Conservation (phyloP, 64 coral and sea anemone genomes). For the Stichodactyla helianthus region DNA sequence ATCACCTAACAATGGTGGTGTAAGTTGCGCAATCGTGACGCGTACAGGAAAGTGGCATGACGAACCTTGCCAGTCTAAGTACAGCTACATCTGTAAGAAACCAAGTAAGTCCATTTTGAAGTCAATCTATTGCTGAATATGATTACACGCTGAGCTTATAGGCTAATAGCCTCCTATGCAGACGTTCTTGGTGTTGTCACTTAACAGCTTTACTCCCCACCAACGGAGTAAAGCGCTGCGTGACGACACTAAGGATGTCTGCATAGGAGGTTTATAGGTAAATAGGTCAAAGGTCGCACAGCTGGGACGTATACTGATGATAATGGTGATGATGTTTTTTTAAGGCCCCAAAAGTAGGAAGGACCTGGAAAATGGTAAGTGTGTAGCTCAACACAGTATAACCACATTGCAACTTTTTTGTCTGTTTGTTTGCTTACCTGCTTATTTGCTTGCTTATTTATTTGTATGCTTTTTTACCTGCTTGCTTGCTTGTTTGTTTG, state of each 20-base stretch:
- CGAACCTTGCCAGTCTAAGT: conserved; percentile 74
- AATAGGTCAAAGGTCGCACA: too few relatives aligned
- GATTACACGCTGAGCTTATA: too few relatives aligned
- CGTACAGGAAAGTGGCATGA: conserved; percentile 83
- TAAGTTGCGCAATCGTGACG: conserved; percentile 88
- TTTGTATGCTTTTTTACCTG: too few relatives aligned
- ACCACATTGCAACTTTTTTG: neutral
- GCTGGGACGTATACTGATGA: neutral
- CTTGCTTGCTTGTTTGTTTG: too few relatives aligned
- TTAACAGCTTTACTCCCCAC: too few relatives aligned
- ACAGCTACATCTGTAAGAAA: conserved; percentile 89
- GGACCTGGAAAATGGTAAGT: conserved; percentile 53
- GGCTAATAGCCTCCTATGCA: too few relatives aligned
- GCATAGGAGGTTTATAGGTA: too few relatives aligned
- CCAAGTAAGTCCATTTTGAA: conserved; percentile 60
- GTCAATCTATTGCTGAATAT: too few relatives aligned
- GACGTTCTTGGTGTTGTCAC: too few relatives aligned
- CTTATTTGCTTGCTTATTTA: too few relatives aligned
- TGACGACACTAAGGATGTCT: too few relatives aligned
- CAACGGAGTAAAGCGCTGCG: too few relatives aligned
- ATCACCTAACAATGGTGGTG: conserved; percentile 95
- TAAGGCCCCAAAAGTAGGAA: conserved; percentile 44
- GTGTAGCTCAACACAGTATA: neutral
- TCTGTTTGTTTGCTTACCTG: neutral
- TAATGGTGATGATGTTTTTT: neutral